phyloP scores from a whole-genome alignment of 2,797 vertebrate species.

The Pseudochromis fuscus region DNA sequence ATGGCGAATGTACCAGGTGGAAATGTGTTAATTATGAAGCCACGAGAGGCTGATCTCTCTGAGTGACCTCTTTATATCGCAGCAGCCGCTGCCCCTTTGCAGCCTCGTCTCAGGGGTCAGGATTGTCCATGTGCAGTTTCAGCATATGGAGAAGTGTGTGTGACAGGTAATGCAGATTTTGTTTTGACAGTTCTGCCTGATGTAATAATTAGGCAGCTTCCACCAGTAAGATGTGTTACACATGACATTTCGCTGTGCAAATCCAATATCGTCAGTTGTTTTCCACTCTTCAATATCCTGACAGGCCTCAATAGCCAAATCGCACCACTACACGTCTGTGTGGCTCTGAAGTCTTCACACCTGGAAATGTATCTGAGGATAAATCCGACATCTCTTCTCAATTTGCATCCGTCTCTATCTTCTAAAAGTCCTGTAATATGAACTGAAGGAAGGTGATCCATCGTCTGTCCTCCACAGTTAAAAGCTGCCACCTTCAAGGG shows the following conservation, averaged over 20 bases:
- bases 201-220: conserved; percentile 33
- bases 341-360: conserved; percentile 5
- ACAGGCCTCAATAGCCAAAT: conserved; percentile 19
- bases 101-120: conserved; percentile 34
- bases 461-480: conserved; percentile 30
- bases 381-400: conserved; percentile 1
- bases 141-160: conserved; percentile 16
- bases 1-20: conserved; percentile 66
- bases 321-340: conserved; percentile 8
- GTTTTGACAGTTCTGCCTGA: conserved; percentile 6
- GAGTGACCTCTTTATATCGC: conserved; percentile 49
- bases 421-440: conserved; percentile 26
- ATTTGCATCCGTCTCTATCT: conserved; percentile 1
- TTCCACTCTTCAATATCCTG: conserved; percentile 10
- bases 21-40: conserved; percentile 74
- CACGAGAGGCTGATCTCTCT: conserved; percentile 58
- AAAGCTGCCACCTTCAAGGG: conserved; percentile 46
- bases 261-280: conserved; percentile 15
- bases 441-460: conserved; percentile 15
- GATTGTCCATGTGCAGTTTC: conserved; percentile 21
- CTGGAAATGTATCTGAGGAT: conserved; percentile 21
- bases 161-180: conserved; percentile 43
- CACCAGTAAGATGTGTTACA: not conserved
- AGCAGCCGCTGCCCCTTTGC: conserved; percentile 67
- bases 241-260: conserved; percentile 8